A percentile compares a stretch with the other conserved stretches of the same genome.
Evolutionary conservation across 2,113 vertebrate genomes (phyloP).

Genomic region (Microtus oregoni): DNA sequence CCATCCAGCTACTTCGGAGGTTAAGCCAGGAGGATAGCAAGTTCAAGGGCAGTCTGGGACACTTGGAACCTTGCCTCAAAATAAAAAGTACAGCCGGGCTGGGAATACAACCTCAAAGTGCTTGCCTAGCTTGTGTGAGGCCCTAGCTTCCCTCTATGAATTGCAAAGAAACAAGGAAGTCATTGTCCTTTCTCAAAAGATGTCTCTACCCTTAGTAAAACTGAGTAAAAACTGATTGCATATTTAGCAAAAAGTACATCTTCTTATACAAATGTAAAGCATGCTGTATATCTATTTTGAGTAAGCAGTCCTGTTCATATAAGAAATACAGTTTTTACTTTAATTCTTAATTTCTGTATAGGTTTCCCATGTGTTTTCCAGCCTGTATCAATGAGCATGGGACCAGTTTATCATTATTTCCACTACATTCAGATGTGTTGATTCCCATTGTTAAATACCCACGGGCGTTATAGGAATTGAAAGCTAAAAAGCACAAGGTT

Average conservation of each 20-base stretch:
- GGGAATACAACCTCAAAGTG: neutral
- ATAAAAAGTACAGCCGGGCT: neutral
- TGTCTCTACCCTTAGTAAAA: neutral
- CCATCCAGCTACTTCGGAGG: neutral
- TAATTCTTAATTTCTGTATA: neutral
- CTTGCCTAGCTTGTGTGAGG: neutral
- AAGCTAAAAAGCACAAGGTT: neutral
- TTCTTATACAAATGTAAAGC: neutral
- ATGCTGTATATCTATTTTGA: neutral
- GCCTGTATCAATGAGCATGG: neutral
- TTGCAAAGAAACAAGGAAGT: neutral
- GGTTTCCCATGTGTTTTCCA: neutral
- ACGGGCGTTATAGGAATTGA: neutral
- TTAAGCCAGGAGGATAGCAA: neutral
- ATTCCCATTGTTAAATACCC: neutral
- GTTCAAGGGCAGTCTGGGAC: neutral
- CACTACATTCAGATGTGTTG: neutral
- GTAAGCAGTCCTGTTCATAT: neutral
- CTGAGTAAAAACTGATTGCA: neutral
- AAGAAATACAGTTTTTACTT: neutral
- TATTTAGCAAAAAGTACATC: constrained; percentile 1
- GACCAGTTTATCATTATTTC: neutral
- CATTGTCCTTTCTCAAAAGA: constrained; percentile 12
- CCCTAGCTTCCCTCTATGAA: neutral
- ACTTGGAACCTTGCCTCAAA: neutral